Conservation (phyloP, 2,797 vertebrate genomes). For the Balearica regulorum region DNA sequence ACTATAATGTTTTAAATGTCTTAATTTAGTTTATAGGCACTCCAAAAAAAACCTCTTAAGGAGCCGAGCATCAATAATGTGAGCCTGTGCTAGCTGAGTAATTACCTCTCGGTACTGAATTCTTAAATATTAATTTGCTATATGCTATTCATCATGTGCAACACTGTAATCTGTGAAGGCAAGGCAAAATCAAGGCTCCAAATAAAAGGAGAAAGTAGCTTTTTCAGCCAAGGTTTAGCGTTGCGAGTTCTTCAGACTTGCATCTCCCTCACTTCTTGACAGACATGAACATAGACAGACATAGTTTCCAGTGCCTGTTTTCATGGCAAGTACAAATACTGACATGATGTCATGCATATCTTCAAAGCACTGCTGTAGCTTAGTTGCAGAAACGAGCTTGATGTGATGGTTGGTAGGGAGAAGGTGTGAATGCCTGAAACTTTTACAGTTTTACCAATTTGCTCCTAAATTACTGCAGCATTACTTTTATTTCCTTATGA, state of each 20-base stretch:
- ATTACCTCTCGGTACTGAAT: slow-evolving; percentile 28
- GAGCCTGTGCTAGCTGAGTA: slow-evolving; percentile 30
- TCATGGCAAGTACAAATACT: neutral
- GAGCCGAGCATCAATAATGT: slow-evolving; percentile 27
- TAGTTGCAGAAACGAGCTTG: neutral
- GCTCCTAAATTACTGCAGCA: neutral
- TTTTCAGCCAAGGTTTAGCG: neutral
- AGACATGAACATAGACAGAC: neutral
- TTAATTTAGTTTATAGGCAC: slow-evolving; percentile 47
- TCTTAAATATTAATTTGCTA: slow-evolving; percentile 63
- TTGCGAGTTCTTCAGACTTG: neutral
- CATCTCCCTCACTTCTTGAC: neutral
- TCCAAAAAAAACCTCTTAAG: neutral
- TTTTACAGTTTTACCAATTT: neutral
- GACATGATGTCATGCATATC: neutral
- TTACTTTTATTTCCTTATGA: neutral
- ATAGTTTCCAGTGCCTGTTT: neutral
- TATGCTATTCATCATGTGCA: slow-evolving; percentile 28
- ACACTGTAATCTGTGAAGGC: neutral
- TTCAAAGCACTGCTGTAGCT: neutral
- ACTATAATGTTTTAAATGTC: slow-evolving; percentile 18
- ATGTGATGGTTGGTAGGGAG: neutral
- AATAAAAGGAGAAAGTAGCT: neutral
- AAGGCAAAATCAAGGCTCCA: neutral
- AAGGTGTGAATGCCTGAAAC: neutral